Conservation (phyloP, 2,797 vertebrate species). For the Muscicapa comitata region DNA sequence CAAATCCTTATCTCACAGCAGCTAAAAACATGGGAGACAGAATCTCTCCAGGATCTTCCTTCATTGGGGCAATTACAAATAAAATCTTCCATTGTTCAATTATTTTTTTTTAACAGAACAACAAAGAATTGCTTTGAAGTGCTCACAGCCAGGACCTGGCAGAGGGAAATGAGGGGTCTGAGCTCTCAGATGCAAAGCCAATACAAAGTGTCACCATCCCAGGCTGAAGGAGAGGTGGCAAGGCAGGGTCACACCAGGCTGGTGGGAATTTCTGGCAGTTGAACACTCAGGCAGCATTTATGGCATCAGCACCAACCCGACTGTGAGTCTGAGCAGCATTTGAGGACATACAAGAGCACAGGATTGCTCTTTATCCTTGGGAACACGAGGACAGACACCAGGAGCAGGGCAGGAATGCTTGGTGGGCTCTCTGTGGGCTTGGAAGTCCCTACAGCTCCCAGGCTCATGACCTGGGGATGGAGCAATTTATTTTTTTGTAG, state of each 20-base stretch:
- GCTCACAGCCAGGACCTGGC: neutral
- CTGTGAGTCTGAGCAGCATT: accelerated
- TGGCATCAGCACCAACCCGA: neutral
- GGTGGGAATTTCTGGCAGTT: neutral
- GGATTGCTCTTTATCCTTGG: neutral
- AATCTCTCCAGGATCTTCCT: neutral
- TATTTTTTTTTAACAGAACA: neutral
- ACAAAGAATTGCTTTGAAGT: neutral
- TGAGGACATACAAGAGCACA: accelerated
- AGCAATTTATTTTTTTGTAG: accelerated
- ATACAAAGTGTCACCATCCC: accelerated
- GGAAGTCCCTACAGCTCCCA: neutral
- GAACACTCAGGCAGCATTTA: accelerated
- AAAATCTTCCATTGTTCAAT: neutral
- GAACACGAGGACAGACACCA: neutral
- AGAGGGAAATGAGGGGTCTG: neutral
- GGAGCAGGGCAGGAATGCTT: accelerated
- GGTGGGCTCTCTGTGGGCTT: accelerated
- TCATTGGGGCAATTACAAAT: neutral
- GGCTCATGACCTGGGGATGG: accelerated
- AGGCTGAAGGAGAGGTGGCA: accelerated
- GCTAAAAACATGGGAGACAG: neutral
- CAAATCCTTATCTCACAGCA: neutral
- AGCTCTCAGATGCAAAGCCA: neutral
- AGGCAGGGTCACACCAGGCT: accelerated